Base-by-base conservation (phyloP, 2,888 invertebrate genomes). In the Monopis laevigella region DNA sequence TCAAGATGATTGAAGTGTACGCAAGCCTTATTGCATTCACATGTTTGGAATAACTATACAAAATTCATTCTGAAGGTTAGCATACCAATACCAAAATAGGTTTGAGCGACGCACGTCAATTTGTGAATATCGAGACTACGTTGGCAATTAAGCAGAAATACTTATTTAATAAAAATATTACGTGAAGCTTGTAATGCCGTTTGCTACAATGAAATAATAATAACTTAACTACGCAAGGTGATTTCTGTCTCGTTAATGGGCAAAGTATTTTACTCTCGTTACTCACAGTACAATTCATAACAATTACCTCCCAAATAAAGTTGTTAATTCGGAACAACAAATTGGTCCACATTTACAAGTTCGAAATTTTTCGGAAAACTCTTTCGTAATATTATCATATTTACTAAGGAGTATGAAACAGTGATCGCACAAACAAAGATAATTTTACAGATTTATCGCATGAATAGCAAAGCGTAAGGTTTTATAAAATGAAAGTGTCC, bases 201-300 rank as follows among this genome's bases (percentile, higher is more conserved):
- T 45, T 56, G 54, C 56, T 55, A 62, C 59, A 62, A 61, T 62
- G 63, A 60, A 56, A 56, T 56, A 62, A 62, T 70, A 72, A 72
- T 71, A 67, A 73, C 71, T 72, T 72, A 68, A 71, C 69, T 68
- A 64, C 65, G 53, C 52, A 51, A 58, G 50, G 55, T 51, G 53
- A 55, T 59, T 55, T 45, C 47, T 43, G 44, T 54, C 18, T 46
- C 58, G 50, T 52, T 55, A 62, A 62, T 62, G 62, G 67, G 47
- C 57, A 61, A 62, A 54, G 68, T 64, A 70, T 70, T n/a, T 62
- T 55, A 53, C 56, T 52, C 49, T 55, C 56, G 59, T 63, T 66
- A 51, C 42, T 48, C 41, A 44, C 43, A 51, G 59, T 62, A 60
- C 54, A 43, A 45, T 35, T 19, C 4, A 2, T 21, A 19, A 36